phyloP scores from a whole-genome alignment of 2,888 invertebrate genomes.

The Augochlorella aurata region DNA sequence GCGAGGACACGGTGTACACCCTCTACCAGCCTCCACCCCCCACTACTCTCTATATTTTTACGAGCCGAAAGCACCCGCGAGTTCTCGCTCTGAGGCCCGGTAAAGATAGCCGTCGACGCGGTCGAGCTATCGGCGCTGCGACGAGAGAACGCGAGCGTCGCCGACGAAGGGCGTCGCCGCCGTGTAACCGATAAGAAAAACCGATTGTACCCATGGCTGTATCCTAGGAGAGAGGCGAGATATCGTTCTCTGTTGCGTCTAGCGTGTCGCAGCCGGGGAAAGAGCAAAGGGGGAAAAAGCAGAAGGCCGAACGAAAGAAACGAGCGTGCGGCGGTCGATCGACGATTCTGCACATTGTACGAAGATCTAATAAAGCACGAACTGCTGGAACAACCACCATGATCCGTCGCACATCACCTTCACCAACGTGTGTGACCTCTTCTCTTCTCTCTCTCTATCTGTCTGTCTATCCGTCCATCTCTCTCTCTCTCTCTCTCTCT shows the following conservation, averaged over 20 bases:
- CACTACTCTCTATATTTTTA: slow-evolving; percentile 31
- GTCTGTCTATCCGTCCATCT: no score
- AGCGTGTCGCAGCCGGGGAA: not conserved
- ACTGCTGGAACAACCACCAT: slow-evolving; percentile 73
- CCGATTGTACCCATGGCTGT: slow-evolving; percentile 47
- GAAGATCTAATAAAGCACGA: slow-evolving; percentile 78
- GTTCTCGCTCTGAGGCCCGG: slow-evolving; percentile 24
- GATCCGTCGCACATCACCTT: slow-evolving; percentile 72
- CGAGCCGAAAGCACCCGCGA: slow-evolving; percentile 26
- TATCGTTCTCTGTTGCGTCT: slow-evolving; percentile 33
- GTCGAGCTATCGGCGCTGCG: not conserved
- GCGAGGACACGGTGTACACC: slow-evolving; percentile 7
- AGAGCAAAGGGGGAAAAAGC: not conserved
- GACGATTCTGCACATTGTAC: slow-evolving; percentile 68
- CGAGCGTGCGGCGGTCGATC: slow-evolving; percentile 43
- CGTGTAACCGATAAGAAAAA: slow-evolving; percentile 46
- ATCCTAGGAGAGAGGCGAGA: slow-evolving; percentile 37
- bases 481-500: slow-evolving; percentile 16
- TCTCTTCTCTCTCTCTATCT: slow-evolving; percentile 12
- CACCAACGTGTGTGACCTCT: slow-evolving; percentile 69
- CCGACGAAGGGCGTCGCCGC: not conserved
- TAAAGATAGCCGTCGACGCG: slow-evolving; percentile 22
- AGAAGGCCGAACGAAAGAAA: not conserved
- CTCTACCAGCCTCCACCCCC: slow-evolving; percentile 8
- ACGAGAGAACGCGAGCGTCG: slow-evolving; percentile 32